phyloP scores from a whole-genome alignment of 2,888 invertebrate genomes.

The Halocaridina rubra region DNA sequence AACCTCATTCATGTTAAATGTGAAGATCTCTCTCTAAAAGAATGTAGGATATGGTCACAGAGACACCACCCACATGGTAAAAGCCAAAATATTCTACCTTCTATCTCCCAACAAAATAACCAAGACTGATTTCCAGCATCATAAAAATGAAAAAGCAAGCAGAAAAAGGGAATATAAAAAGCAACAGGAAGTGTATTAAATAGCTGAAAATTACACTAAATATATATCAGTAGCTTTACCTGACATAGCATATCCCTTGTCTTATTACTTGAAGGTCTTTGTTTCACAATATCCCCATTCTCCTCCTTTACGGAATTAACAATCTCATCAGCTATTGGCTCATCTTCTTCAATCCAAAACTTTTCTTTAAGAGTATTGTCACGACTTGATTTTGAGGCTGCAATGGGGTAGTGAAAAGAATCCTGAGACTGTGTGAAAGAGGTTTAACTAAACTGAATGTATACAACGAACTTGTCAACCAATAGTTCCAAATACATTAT shows the following conservation, averaged over 20 bases:
- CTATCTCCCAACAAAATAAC: background rate
- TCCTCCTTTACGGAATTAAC: too few species aligned
- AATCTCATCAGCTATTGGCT: constrained; percentile 50
- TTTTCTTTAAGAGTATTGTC: constrained; percentile 34
- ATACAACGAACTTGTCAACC: too few species aligned
- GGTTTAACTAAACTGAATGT: too few species aligned
- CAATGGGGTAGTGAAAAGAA: background rate
- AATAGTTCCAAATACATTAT: too few species aligned
- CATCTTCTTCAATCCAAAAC: constrained; percentile 58
- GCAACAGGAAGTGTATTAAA: background rate
- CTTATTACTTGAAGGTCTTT: background rate
- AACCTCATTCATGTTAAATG: too few species aligned
- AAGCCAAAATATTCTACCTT: too few species aligned
- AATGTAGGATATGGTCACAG: too few species aligned
- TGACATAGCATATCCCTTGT: constrained; percentile 38
- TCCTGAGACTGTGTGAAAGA: too few species aligned
- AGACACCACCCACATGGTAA: too few species aligned
- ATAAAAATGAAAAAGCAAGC: background rate
- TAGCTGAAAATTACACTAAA: too few species aligned
- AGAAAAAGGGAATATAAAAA: background rate
- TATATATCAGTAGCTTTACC: background rate
- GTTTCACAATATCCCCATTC: too few species aligned
- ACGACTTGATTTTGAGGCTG: constrained; percentile 17
- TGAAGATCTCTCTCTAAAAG: too few species aligned
- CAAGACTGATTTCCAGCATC: background rate